Evolutionary conservation across 1,140 invertebrate genomes (phyloP), one percentile per base, ranked within the genome.

Genomic region (Drosophila novamexicana): DNA sequence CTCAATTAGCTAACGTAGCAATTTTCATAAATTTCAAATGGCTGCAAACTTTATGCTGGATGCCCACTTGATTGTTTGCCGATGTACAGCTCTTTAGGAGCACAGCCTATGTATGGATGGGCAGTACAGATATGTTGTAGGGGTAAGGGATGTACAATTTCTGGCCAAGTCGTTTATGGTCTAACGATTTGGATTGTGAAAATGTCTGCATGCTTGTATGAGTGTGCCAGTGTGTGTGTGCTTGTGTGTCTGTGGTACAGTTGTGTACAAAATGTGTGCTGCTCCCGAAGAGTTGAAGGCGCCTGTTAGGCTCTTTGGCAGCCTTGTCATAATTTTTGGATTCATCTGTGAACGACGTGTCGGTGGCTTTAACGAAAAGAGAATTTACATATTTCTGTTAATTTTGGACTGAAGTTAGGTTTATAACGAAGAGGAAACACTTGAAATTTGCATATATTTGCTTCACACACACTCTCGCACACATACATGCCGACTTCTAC

Each of bases 361-460:
- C 50, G 53, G 56, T 64, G 66, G 75, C 69, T 64, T 88, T 78
- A 81, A 86, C 83, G 83, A 71, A 88, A 83, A 79, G 80, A 78
- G 81, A 90, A 90, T 90, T 90, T 90, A 81, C 88, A 90, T 90
- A 90, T 90, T 90, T 90, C 82, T 90, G 86, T 90, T 90, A 90
- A 90, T 90, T 90, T 90, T 90, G 68, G 82, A 88, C 84, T 90
- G 77, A 91, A 90, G 88, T 90, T 91, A 81, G 83, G 88, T 91
- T 91, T 81, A 91, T 91, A 91, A 91, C 88, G 88, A 91, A 84
- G 83, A 91, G 88, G 88, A 91, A 91, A 91, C 82, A 91, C 88
- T 91, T 91, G 83, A 86, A 91, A 91, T 91, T 91, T 91, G 88
- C 88, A 91, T 91, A 91, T 72, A 91, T 91, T 89, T 89, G 77